Evolutionary conservation across 2,113 vertebrate species (phyloP), one percentile per base, ranked within the genome.

Genomic region (Sakesphorus luctuosus): DNA sequence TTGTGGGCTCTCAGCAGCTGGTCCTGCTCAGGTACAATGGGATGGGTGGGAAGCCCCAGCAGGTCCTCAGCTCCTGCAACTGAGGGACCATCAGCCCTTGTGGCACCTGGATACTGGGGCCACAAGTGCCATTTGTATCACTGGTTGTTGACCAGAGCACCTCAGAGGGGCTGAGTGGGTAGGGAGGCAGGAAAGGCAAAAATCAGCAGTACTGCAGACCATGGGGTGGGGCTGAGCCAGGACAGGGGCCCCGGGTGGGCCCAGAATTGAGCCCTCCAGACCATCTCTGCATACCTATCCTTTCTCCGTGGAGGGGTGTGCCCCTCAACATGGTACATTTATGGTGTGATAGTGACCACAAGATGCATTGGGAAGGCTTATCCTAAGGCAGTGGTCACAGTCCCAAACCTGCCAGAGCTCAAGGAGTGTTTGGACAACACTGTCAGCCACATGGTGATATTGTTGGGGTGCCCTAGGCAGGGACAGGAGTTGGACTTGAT

Each of bases 101-200:
- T 38, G 53, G 3, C 28, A 36, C 8, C 7, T 16, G 38, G 13
- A 10, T 17, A 0, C 7, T 7, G 14, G 11, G 21, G 23, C 3
- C n/a, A 52, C 49, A 59, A 89, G 13, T 53, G 40, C 12, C 2
- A 3, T 10, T 23, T 61, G 53, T 19, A 7, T 29, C 0, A 0
- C 18, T 74, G 35, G 6, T 29, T 6, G 7, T 21, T 59, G 47
- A 18, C 26, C 31, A 38, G 18, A 49, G 46, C 13, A 36, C 8
- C 24, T 33, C 5, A 15, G 58, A 44, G 28, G 78, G 9, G 28
- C 50, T 23, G 35, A 9, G 13, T 29, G 56, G 50, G 46, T 33
- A 56, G 26, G 10, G 23, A 74, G 61, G 61, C 53, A 56, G 35
- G 14, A 1, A 31, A 81, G 26, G 24, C 16, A 38, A 26, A 26